Conservation (phyloP, 2,797 vertebrate species). For the Gymnoscopelus braueri region DNA sequence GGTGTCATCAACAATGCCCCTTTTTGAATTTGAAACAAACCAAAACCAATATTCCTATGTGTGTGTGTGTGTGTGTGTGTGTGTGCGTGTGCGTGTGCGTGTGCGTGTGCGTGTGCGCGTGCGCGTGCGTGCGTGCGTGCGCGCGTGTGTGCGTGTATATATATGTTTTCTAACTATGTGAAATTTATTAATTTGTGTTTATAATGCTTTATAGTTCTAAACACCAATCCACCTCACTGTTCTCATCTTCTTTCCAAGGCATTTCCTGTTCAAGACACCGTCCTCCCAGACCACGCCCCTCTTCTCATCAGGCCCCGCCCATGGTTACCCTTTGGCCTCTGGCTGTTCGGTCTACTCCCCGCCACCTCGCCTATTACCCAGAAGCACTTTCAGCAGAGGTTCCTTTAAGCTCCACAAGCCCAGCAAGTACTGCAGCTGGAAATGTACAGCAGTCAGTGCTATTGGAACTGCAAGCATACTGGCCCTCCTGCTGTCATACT, state of each 20-base stretch:
- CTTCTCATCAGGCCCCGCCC: slow-evolving; percentile 88
- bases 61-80: too few relatives aligned
- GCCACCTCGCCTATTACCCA: slow-evolving; percentile 88
- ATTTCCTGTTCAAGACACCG: slow-evolving; percentile 92
- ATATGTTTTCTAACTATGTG: too few relatives aligned
- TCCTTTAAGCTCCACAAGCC: slow-evolving; percentile 93
- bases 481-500: slow-evolving; percentile 88
- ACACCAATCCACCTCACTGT: too few relatives aligned
- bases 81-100: too few relatives aligned
- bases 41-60: too few relatives aligned
- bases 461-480: slow-evolving; percentile 87
- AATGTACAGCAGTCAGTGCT: slow-evolving; percentile 89
- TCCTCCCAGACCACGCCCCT: slow-evolving; percentile 88
- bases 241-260: slow-evolving; percentile 70
- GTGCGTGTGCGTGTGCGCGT: too few relatives aligned
- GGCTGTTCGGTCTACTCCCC: slow-evolving; percentile 89
- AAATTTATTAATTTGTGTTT: too few relatives aligned
- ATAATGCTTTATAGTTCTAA: too few relatives aligned
- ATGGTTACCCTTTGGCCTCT: slow-evolving; percentile 89
- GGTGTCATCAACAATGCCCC: too few relatives aligned
- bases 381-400: slow-evolving; percentile 91
- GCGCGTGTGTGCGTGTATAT: too few relatives aligned
- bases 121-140: too few relatives aligned
- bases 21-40: too few relatives aligned
- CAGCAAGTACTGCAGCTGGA: slow-evolving; percentile 93